Percentiles rank a stretch among this genome's conserved stretches.
Evolutionary conservation across 2,797 vertebrate genomes (phyloP).

Genomic region (Halcyon leucocephala): DNA sequence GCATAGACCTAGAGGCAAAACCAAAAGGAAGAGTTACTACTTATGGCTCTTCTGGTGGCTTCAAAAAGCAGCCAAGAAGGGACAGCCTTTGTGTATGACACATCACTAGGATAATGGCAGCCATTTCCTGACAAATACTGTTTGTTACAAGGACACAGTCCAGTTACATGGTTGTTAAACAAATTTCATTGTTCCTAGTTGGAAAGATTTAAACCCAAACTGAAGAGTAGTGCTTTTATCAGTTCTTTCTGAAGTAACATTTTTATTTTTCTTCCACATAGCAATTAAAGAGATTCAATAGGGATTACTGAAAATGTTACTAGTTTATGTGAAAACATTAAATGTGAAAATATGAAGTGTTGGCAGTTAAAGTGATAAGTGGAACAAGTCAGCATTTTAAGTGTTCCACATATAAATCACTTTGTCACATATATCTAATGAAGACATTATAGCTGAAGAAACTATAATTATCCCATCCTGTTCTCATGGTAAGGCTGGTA

Average conservation of each 20-base stretch:
- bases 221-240: accelerated
- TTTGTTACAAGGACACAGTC: neutral
- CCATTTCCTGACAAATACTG: neutral
- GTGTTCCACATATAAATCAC: neutral
- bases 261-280: neutral
- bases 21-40: neutral
- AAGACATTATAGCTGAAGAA: neutral
- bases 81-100: neutral
- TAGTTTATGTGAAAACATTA: neutral
- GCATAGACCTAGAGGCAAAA: neutral
- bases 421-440: neutral
- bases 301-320: neutral
- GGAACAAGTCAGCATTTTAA: neutral
- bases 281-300: neutral
- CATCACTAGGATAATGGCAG: neutral
- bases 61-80: neutral
- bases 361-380: neutral
- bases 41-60: neutral
- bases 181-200: neutral
- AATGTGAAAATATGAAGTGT: neutral
- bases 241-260: neutral
- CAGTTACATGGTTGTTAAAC: neutral
- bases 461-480: neutral
- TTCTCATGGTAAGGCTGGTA: neutral
- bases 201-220: neutral